Evolutionary conservation across 2,113 vertebrate species (phyloP).

Genomic region (Saguinus imperator): DNA sequence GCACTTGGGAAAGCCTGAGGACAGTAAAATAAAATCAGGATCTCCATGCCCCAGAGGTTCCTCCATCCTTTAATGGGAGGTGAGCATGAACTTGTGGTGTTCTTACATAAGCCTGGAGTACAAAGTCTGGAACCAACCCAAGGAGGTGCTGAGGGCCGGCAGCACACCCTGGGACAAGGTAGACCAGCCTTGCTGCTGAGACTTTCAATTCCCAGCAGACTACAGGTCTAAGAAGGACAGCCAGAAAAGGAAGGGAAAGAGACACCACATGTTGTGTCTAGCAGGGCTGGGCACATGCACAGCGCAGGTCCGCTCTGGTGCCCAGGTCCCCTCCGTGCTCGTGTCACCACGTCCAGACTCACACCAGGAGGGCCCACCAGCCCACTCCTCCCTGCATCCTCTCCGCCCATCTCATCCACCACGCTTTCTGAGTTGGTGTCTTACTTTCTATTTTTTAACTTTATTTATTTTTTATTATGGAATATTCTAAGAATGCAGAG

Average conservation of each 20-base stretch:
- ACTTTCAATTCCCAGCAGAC: background rate
- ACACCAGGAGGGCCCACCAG: fast-evolving
- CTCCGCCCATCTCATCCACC: background rate
- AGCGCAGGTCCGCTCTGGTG: fast-evolving
- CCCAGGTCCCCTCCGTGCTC: fast-evolving
- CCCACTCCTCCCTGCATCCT: too few relatives aligned
- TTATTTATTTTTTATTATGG: background rate
- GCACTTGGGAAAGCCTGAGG: background rate
- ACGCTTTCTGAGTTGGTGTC: background rate
- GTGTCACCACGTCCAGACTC: background rate
- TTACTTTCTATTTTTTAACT: background rate
- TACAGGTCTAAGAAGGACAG: background rate
- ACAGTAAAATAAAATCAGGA: background rate
- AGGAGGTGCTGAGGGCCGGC: background rate
- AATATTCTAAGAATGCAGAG: background rate
- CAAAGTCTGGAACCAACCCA: background rate
- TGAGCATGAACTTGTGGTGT: background rate
- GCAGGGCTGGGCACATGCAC: background rate
- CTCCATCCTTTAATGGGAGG: background rate
- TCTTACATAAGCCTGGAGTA: background rate
- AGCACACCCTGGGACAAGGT: background rate
- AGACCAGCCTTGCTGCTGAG: background rate
- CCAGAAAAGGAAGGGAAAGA: background rate
- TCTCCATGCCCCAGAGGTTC: background rate
- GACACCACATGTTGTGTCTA: fast-evolving